Evolutionary conservation across 2,797 vertebrate genomes (phyloP).

Genomic region (Sparidentex hasta): DNA sequence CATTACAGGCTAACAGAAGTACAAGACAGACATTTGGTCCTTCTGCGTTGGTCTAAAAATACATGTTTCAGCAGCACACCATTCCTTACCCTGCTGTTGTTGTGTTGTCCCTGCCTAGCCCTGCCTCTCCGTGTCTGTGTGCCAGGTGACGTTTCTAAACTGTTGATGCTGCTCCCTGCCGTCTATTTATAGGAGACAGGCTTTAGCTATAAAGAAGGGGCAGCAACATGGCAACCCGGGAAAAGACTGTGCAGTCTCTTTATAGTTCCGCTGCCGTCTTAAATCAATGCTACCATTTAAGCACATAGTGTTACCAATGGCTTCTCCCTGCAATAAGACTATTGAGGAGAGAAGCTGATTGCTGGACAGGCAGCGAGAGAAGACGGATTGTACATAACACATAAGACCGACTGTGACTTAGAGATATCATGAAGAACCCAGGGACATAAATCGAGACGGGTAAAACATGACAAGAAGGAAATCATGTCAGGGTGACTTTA

Average conservation of each 20-base stretch:
- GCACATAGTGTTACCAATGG: constrained; percentile 56
- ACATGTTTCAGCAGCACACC: constrained; percentile 30
- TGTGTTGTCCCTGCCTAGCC: constrained; percentile 23
- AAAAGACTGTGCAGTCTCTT: constrained; percentile 45
- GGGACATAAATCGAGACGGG: constrained; percentile 2
- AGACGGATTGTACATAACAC: constrained; percentile 27
- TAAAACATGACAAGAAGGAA: constrained; percentile 43
- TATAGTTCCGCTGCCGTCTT: constrained; percentile 48
- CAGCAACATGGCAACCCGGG: constrained; percentile 33
- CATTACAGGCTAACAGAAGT: constrained; percentile 26
- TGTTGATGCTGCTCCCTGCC: constrained; percentile 27
- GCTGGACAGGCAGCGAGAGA: constrained; percentile 8
- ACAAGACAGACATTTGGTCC: constrained; percentile 37
- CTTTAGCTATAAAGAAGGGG: constrained; percentile 25
- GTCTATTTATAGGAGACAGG: constrained; percentile 61
- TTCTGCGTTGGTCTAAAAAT: constrained; percentile 52
- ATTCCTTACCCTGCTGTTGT: constrained; percentile 34
- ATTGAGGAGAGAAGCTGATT: constrained; percentile 48
- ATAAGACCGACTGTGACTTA: constrained; percentile 14
- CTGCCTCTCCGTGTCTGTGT: constrained; percentile 23
- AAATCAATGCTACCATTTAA: constrained; percentile 55
- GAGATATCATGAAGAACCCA: constrained; percentile 11
- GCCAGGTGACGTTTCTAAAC: constrained; percentile 42
- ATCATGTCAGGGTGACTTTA: constrained; percentile 56
- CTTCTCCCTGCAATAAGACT: constrained; percentile 41